Conservation (phyloP, 1,140 invertebrate species). For the Phortica variegata region DNA sequence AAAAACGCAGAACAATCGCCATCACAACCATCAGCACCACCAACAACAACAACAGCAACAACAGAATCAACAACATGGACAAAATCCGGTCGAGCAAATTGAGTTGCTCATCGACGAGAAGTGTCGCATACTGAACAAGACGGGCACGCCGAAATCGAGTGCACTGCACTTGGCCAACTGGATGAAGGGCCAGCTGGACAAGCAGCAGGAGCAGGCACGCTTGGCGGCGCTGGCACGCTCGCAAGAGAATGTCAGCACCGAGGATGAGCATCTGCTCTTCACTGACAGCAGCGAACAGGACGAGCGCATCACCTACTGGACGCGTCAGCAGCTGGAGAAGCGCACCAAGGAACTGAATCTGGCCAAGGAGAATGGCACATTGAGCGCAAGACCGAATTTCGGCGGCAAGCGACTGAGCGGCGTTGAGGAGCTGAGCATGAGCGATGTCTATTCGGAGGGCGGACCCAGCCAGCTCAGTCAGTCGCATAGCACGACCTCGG, state of each 20-base stretch:
- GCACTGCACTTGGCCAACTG: conserved; percentile 68
- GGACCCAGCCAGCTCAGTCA: conserved; percentile 63
- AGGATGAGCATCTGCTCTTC: conserved; percentile 47
- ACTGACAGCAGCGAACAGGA: conserved; percentile 59
- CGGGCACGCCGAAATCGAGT: conserved; percentile 61
- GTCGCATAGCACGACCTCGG: conserved; percentile 70
- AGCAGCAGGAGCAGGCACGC: conserved; percentile 49
- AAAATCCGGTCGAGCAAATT: conserved; percentile 57
- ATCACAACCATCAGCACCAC: no score
- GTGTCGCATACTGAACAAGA: conserved; percentile 63
- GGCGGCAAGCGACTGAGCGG: conserved; percentile 42
- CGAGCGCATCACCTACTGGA: conserved; percentile 68
- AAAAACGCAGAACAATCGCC: no score
- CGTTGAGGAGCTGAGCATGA: conserved; percentile 56
- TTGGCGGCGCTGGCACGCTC: conserved; percentile 42
- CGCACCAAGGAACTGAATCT: conserved; percentile 67
- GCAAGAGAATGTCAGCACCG: conserved; percentile 39
- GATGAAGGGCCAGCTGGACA: conserved; percentile 65
- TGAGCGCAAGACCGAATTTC: conserved; percentile 52
- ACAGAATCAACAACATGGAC: conserved; percentile 15
- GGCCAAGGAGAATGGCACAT: conserved; percentile 47
- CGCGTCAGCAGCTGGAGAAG: conserved; percentile 66
- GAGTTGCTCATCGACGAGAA: conserved; percentile 64
- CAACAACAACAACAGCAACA: conserved; percentile 15
- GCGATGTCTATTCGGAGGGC: conserved; percentile 60